Evolutionary conservation across 2,797 vertebrate genomes (phyloP), one percentile per base, ranked within the genome.

Genomic region (Melanotaenia parkinsoni): DNA sequence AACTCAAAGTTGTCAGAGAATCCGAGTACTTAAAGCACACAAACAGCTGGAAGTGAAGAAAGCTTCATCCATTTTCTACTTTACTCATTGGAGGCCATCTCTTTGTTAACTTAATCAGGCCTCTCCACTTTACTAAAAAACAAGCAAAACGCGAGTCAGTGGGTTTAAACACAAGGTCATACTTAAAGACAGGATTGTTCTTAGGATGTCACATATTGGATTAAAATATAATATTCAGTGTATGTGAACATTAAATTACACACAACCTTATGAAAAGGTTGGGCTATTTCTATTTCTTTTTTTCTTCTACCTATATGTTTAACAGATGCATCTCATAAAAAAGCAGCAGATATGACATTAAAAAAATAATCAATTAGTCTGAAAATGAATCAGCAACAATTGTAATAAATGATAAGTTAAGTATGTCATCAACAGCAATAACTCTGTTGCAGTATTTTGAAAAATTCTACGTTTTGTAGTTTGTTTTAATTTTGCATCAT

Each of bases 1-100:
- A 50, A 65, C 70, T 22, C 35, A 64, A 65, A 58, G 38, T 38
- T 50, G 53, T 38, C 1, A 20, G 30, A 12, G 24, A 40, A 57
- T 62, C 32, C 54, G 1, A 40, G 53, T 22, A 58, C 30, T 16
- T 62, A 18, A 30, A 62, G 24, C 9, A 62, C 11, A 18, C 4
- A 43, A 45, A 47, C 38, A 62, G 40, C 22, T 5, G 5, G 26
- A 56, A 56, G 53, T 3, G 14, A 4, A 14, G 30, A 56, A 56
- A 56, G 30, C 26, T 16, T 56, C 26, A n/a, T 16, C 24, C 26
- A 30, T 56, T 4, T 16, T 16, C 22, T 53, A 13, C 50, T 13
- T 53, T 10, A 26, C 2, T 12, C 50, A 24, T 47, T 47, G 45
- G 5, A n/a, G 20, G 20, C 6, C 5, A 3, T n/a, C 18, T 20